A percentile compares a stretch with the other conserved stretches of the same genome.
phyloP scores from a whole-genome alignment of 2,797 vertebrate species.

The Argya squamiceps region DNA sequence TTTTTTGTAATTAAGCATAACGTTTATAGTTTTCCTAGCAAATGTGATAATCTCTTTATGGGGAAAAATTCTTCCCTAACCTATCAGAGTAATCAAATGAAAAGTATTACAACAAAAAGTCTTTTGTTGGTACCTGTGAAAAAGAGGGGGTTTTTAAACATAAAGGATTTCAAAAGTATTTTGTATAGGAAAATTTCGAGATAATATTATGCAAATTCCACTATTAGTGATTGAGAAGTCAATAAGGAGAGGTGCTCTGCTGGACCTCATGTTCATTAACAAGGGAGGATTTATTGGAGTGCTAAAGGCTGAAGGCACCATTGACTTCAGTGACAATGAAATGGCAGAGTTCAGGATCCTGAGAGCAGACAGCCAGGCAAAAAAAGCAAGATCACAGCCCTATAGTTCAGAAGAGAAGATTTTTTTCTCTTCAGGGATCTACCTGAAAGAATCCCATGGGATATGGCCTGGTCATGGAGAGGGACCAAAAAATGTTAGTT shows the following conservation, averaged over 20 bases:
- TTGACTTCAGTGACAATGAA: background rate
- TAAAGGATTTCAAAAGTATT: background rate
- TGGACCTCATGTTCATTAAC: background rate
- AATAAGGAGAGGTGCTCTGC: background rate
- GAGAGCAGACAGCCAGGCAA: background rate
- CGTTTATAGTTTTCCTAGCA: background rate
- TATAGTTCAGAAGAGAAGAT: background rate
- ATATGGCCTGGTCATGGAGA: background rate
- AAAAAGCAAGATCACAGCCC: background rate
- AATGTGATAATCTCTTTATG: background rate
- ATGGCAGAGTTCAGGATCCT: background rate
- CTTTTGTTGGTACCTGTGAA: too few relatives aligned
- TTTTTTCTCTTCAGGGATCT: background rate
- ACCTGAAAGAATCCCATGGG: background rate
- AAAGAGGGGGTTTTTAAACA: background rate
- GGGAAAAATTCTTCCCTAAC: background rate
- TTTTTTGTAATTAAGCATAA: background rate
- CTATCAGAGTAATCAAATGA: background rate
- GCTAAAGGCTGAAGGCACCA: background rate
- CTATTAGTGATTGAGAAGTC: background rate
- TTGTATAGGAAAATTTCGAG: background rate
- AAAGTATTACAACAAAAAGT: background rate
- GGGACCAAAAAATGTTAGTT: background rate
- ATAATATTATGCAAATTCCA: background rate
- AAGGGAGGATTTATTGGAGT: too few relatives aligned